phyloP scores from a whole-genome alignment of 2,888 invertebrate genomes.

The Neelides folsomi region DNA sequence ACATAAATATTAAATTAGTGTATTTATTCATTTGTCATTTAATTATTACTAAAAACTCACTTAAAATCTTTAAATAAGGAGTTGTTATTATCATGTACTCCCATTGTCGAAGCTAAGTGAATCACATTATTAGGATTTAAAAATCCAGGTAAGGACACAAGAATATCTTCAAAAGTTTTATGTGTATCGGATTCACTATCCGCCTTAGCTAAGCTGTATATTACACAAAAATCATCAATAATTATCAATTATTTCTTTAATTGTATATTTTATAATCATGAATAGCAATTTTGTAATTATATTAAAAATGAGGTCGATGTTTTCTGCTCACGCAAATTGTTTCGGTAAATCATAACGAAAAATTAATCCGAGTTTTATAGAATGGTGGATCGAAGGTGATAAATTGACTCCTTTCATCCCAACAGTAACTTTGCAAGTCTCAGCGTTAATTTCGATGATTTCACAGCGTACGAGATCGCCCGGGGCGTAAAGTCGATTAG shows the following conservation, averaged over 20 bases:
- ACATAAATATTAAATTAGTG: neutral
- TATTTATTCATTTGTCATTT: neutral
- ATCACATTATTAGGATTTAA: conserved; percentile 79
- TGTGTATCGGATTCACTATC: conserved; percentile 41
- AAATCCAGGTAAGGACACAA: conserved; percentile 71
- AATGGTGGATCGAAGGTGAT: conserved; percentile 54
- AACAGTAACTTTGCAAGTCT: conserved; percentile 72
- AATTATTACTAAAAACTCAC: conserved; percentile 38
- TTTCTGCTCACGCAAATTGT: conserved; percentile 36
- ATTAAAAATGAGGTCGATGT: neutral
- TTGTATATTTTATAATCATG: neutral
- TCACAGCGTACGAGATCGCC: conserved; percentile 79
- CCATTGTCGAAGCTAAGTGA: conserved; percentile 61
- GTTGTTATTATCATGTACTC: conserved; percentile 54
- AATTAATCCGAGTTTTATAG: conserved; percentile 67
- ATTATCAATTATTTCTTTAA: neutral
- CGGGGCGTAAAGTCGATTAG: conserved; percentile 52
- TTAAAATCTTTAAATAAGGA: conserved; percentile 57
- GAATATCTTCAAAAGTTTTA: conserved; percentile 63
- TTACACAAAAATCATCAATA: no score
- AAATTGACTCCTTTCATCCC: conserved; percentile 69
- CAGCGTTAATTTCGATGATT: conserved; percentile 65
- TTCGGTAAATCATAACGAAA: conserved; percentile 40
- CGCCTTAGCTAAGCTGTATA: conserved; percentile 12
- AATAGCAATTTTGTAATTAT: neutral